These are phyloP conservation scores for Meloidogyne chitwoodi DNA, from an alignment of 1,140 invertebrate species.

Conservation along the genomic window DNA sequence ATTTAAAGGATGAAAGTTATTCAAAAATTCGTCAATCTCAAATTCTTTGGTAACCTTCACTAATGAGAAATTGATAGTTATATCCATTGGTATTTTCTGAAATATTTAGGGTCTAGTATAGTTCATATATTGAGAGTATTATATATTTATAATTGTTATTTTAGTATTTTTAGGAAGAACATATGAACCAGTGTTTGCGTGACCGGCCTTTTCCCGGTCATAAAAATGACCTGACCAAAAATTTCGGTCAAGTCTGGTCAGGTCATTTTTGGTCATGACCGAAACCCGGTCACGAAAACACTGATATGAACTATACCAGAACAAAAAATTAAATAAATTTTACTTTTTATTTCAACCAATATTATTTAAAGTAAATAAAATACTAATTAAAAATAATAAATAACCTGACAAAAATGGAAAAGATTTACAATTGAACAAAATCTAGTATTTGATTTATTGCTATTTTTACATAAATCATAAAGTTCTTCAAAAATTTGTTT, in stretches of 20 bases:
- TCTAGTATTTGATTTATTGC: neutral
- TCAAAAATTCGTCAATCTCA: conserved; percentile 27
- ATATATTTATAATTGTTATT: neutral
- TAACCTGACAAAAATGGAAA: conserved; percentile 23
- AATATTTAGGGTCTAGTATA: no score
- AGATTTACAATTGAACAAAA: conserved; percentile 32
- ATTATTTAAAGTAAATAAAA: no score
- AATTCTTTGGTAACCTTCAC: conserved; percentile 23
- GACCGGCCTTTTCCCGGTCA: no score
- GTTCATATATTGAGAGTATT: no score
- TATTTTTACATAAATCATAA: conserved; percentile 24
- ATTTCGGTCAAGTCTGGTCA: no score
- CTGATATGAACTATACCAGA: no score
- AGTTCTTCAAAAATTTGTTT: conserved; percentile 23
- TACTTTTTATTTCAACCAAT: no score
- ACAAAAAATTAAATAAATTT: no score
- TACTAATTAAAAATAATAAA: neutral
- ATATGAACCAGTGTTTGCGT: no score
- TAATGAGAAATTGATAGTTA: conserved; percentile 21
- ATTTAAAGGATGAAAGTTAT: conserved; percentile 22
- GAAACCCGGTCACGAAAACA: no score
- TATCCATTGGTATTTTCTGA: conserved; percentile 19
- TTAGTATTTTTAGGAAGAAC: neutral
- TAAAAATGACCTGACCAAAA: no score
- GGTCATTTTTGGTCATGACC: no score